Evolutionary conservation across 53 echinoderm and acorn worm species (phyloP).

Genomic region (Echinometra lucunter): DNA sequence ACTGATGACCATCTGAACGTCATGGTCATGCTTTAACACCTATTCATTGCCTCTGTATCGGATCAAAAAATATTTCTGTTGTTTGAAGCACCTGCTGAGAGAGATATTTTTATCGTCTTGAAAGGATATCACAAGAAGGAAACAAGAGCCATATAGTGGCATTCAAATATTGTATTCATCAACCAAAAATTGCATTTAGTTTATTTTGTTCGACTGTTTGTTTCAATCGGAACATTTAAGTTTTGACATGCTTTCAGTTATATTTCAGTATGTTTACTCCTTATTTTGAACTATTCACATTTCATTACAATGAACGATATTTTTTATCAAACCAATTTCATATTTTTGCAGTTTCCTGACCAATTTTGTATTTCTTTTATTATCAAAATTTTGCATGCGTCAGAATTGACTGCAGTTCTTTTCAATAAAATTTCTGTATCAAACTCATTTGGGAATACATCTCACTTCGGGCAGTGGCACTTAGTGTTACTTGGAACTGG

Average conservation of each 20-base stretch:
- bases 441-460: too few relatives aligned
- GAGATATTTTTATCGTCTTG: background rate
- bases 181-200: background rate
- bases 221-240: background rate
- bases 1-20: constrained; percentile 4
- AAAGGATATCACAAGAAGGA: background rate
- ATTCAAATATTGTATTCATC: background rate
- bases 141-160: background rate
- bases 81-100: background rate
- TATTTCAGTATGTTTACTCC: background rate
- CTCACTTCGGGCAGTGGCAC: too few relatives aligned
- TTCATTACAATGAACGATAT: background rate
- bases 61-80: background rate
- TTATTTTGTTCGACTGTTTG: too few relatives aligned
- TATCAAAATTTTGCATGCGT: too few relatives aligned
- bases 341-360: too few relatives aligned
- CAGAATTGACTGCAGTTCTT: too few relatives aligned
- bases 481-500: too few relatives aligned
- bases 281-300: background rate
- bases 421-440: too few relatives aligned
- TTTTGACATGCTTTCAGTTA: background rate
- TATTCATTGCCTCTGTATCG: background rate
- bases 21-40: background rate
- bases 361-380: too few relatives aligned
- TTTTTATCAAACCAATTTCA: too few relatives aligned